Evolutionary conservation across 2,113 vertebrate species (phyloP), one percentile per base, ranked within the genome.

Genomic region (Platycercus adscitus): DNA sequence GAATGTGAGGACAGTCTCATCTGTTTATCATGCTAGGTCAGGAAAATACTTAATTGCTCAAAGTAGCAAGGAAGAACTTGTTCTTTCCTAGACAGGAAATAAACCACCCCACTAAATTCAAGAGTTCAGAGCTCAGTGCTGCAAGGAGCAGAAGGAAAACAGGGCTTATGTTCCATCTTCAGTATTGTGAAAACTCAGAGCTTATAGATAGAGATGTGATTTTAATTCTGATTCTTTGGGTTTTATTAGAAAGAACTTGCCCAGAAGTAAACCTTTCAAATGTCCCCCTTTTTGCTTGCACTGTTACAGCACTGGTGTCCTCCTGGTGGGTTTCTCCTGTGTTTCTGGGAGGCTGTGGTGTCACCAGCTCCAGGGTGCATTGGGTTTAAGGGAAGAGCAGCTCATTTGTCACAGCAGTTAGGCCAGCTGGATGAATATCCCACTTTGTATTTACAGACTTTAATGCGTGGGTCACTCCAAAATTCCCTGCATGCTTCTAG

Each of bases 11-110:
- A 90, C 76, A 69, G 37, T 69, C 93, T 97, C 86, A 60, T 92
- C 91, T 89, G 66, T 73, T 94, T 85, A 81, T 95, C 75, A 63
- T 82, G 86, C 65, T 50, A 8, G 64, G 72, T 88, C 81, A 70
- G 77, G 89, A 95, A 95, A 85, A 86, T 25, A 64, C 91, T 97
- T 91, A 90, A 71, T 77, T 56, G 92, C 87, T 95, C 88, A 58
- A 21, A 88, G 81, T 11, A 81, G 73, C 64, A 31, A 89, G 90
- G 95, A 87, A 69, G 92, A 97, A 91, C 97, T 92, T 96, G 94
- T 97, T 96, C 97, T 96, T 94, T 89, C 88, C 73, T 70, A 69
- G 88, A 28, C 91, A 96, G 96, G 96, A 97, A 97, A 88, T 50
- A 52, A 94, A 37, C 65, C 86, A 17, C 50, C 53, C 33, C 50